Conservation (phyloP, 2,113 vertebrate species). For the Stomatorhinus ivindoensis region DNA sequence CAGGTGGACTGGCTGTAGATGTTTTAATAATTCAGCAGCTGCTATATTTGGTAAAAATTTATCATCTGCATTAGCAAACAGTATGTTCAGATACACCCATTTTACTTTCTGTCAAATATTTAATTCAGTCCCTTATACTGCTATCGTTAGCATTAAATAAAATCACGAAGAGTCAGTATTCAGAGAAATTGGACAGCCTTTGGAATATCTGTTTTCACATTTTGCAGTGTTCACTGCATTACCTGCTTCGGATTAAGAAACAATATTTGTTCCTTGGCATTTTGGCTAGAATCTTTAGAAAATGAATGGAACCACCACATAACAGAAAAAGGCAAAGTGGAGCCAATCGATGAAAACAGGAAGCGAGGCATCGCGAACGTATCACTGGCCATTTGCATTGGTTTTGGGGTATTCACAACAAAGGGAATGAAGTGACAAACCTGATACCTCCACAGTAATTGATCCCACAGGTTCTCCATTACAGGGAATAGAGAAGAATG, state of each 20-base stretch:
- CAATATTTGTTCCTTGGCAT: neutral
- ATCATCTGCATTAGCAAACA: neutral
- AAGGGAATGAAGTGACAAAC: slow-evolving; percentile 15
- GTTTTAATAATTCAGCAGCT: neutral
- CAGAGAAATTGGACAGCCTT: neutral
- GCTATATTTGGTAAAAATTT: neutral
- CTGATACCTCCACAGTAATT: neutral
- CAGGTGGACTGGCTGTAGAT: too few relatives aligned
- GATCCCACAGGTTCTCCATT: slow-evolving; percentile 14
- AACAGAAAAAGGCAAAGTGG: too few relatives aligned
- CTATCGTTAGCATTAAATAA: neutral
- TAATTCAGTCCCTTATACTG: neutral
- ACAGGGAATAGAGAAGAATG: slow-evolving; percentile 12
- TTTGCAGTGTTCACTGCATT: neutral
- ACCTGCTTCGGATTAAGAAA: neutral
- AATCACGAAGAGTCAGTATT: neutral
- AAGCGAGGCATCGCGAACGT: neutral
- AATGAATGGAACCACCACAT: neutral
- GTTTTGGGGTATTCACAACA: neutral
- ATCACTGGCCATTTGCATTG: neutral
- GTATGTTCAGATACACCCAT: neutral
- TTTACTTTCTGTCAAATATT: neutral
- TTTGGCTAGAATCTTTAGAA: neutral
- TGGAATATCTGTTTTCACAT: neutral
- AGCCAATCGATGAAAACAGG: neutral